Conservation (phyloP, 2,113 vertebrate genomes). For the Pseudorhombus dupliciocellatus region DNA sequence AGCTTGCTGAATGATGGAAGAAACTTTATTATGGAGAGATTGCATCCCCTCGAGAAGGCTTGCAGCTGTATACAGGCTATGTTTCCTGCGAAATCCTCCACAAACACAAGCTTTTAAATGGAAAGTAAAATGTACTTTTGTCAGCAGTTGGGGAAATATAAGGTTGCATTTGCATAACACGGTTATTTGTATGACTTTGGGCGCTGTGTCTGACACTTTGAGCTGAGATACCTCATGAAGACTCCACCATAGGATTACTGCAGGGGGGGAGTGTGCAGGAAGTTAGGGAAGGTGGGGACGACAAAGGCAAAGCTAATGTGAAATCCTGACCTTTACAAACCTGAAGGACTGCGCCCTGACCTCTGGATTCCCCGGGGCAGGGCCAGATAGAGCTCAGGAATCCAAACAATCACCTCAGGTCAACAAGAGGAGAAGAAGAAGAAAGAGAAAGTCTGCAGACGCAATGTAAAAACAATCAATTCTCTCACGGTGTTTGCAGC, state of each 20-base stretch:
- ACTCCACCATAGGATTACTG: background rate
- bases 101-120: constrained; percentile 7
- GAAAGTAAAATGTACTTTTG: constrained; percentile 11
- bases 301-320: constrained; percentile 10
- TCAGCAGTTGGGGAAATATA: background rate
- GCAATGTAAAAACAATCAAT: constrained; percentile 11
- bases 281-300: background rate
- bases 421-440: constrained; percentile 5
- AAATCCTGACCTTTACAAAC: constrained; percentile 25
- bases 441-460: constrained; percentile 3
- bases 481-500: background rate
- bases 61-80: constrained; percentile 15
- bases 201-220: background rate
- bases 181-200: constrained; percentile 15
- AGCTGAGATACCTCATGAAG: background rate
- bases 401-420: constrained; percentile 41
- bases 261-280: background rate
- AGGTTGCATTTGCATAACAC: background rate
- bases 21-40: constrained; percentile 36
- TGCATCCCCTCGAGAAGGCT: background rate
- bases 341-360: constrained; percentile 18
- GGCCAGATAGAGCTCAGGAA: constrained; percentile 29
- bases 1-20: constrained; percentile 26
- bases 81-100: constrained; percentile 25
- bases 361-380: constrained; percentile 18